A percentile compares a stretch with the other conserved stretches of the same genome.
These are phyloP conservation scores for Isichthys henryi DNA, from an alignment of 2,113 vertebrate species.

Conservation along the genomic window DNA sequence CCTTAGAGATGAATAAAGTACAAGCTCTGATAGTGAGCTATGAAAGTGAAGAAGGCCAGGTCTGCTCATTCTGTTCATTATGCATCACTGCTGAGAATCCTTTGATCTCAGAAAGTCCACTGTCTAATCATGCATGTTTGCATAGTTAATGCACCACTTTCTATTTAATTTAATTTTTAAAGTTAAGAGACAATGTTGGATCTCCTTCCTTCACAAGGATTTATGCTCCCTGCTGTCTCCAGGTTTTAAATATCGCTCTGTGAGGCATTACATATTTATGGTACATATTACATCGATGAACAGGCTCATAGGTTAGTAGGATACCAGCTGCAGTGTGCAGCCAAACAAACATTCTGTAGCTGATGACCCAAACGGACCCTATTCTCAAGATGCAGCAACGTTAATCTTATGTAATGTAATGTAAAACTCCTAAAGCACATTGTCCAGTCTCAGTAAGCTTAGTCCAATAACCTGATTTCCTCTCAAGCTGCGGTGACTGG, in stretches of 20 bases:
- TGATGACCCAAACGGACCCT: not conserved
- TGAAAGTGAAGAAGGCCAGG: not conserved
- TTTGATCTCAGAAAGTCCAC: slow-evolving; percentile 7
- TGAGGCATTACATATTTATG: not conserved
- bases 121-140: not conserved
- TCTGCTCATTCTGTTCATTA: not conserved
- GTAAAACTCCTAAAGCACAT: not conserved
- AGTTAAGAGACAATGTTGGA: not conserved
- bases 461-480: not conserved
- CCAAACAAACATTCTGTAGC: not conserved
- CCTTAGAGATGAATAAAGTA: not conserved
- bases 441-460: not conserved
- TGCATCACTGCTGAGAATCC: not conserved
- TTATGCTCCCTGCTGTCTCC: not conserved
- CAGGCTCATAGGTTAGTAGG: not conserved
- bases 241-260: not conserved
- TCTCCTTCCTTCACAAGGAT: not conserved
- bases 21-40: not conserved
- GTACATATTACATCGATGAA: not conserved
- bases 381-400: not conserved
- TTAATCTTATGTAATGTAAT: not conserved
- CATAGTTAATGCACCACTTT: not conserved
- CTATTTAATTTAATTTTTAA: not conserved
- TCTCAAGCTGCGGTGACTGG: not conserved
- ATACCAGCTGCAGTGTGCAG: not conserved